phyloP scores from a whole-genome alignment of 2,113 vertebrate genomes.

The Brachirus orientalis region DNA sequence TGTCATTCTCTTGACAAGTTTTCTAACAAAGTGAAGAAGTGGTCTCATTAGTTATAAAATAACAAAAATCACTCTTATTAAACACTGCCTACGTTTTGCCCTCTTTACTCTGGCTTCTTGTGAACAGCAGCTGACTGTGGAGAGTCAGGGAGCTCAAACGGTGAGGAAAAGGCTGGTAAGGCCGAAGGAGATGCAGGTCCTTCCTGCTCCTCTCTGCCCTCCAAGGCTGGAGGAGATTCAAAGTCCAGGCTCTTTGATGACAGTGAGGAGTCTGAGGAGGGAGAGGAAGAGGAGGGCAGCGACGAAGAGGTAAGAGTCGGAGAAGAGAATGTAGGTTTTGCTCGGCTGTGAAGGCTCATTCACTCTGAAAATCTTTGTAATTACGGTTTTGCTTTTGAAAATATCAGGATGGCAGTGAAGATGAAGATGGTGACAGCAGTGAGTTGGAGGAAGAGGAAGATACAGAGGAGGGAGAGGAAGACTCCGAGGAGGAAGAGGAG shows the following conservation, averaged over 20 bases:
- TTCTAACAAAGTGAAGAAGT: too few species aligned
- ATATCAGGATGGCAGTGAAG: slow-evolving; percentile 94
- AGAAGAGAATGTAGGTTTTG: slow-evolving; percentile 2
- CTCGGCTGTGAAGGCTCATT: not conserved
- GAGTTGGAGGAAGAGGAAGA: slow-evolving; percentile 89
- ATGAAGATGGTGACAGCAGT: slow-evolving; percentile 88
- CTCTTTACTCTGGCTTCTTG: not conserved
- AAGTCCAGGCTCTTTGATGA: slow-evolving; percentile 99
- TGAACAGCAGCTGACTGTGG: slow-evolving; percentile 75
- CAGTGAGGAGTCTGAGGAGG: slow-evolving; percentile 96
- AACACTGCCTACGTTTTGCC: not conserved
- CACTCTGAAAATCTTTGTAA: not conserved
- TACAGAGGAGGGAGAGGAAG: slow-evolving; percentile 84
- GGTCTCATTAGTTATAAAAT: too few species aligned
- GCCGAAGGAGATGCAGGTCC: slow-evolving; percentile 92
- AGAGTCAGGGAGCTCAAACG: slow-evolving; percentile 62
- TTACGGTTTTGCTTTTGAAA: not conserved
- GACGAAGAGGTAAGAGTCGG: slow-evolving; percentile 81
- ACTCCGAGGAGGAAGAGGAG: slow-evolving; percentile 83
- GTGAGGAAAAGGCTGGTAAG: slow-evolving; percentile 77
- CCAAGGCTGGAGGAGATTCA: slow-evolving; percentile 85
- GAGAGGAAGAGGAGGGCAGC: slow-evolving; percentile 83
- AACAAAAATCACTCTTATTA: too few species aligned
- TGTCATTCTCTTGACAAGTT: too few species aligned
- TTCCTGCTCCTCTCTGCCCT: slow-evolving; percentile 92